Conservation (phyloP, 92 coral and sea anemone species). For the Phenganax marumi region DNA sequence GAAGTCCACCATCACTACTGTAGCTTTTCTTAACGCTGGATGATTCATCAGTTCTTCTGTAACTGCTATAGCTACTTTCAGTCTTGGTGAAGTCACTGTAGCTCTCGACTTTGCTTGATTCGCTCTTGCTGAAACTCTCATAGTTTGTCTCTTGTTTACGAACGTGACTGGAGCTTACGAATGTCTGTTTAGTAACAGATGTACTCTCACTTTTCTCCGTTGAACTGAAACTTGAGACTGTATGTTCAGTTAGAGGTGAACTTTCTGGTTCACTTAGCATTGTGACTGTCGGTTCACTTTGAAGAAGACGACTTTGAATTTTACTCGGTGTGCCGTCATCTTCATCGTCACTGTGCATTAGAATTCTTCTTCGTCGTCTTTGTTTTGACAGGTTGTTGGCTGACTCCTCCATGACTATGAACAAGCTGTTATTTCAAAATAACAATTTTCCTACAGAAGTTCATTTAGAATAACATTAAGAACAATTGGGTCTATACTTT, state of each 20-base stretch:
- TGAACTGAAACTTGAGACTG: conserved; percentile 12
- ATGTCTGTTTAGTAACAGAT: not conserved
- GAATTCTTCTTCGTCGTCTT: conserved; percentile 37
- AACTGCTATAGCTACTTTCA: conserved; percentile 6
- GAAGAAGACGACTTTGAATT: conserved; percentile 10
- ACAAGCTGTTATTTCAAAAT: not conserved
- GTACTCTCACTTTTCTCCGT: conserved; percentile 1
- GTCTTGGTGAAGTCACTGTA: not conserved
- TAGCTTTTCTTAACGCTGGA: not conserved
- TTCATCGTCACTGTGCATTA: conserved; percentile 31
- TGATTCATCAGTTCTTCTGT: conserved; percentile 16
- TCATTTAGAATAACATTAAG: not conserved
- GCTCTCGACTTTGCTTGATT: not conserved
- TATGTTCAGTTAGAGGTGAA: not conserved
- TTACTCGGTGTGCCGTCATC: conserved; percentile 39
- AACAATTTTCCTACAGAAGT: conserved; percentile 5
- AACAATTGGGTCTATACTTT: too few relatives aligned
- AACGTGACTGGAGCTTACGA: not conserved
- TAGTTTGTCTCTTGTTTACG: not conserved
- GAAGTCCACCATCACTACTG: not conserved
- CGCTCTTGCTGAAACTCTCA: conserved; percentile 5
- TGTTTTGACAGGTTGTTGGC: conserved; percentile 17
- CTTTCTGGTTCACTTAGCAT: not conserved
- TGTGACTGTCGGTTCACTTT: conserved; percentile 24
- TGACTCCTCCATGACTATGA: conserved; percentile 20